Evolutionary conservation across 1,140 invertebrate species (phyloP), one percentile per base, ranked within the genome.

Genomic region (Triops cancriformis): DNA sequence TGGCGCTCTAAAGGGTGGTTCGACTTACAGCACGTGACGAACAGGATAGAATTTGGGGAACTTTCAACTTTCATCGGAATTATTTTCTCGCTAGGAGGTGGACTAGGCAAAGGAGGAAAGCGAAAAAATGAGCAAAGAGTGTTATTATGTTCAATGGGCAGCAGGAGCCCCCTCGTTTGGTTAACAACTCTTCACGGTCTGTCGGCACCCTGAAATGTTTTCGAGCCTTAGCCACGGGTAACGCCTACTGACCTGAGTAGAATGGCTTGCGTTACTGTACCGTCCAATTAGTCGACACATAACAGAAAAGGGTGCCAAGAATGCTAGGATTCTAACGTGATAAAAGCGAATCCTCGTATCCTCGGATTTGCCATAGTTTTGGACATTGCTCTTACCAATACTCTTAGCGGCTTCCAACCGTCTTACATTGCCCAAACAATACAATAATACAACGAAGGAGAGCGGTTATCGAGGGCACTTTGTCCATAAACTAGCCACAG

Each of bases 81-180:
- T 23, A n/a, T 23, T n/a, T 45, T 64, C 18, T 23, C 51, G 18
- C 51, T 64, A 64, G 23, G 51, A 64, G 51, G 10, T 23, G 51
- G 51, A 64, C 51, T 64, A 64, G 51, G 51, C 10, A 18, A 64
- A 64, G 18, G 23, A 64, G 18, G 51, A 64, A 64, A 64, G 51
- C 11, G 18, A 64, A 64, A 64, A 64, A 64, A 64, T 23, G n/a
- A 64, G 51, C 18, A 64, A 64, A 64, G 51, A 64, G 6, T 64
- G 51, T 64, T 64, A 64, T 64, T 64, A 64, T n/a, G n/a, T 64
- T 64, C 51, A 64, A 64, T 64, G 51, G 51, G 51, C 51, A 64
- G 51, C 51, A 64, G 51, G 51, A 64, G 51, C 51, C 51, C 51
- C 51, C 51, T 64, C 51, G 51, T 64, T 64, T 64, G 51, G 51